Percentiles rank a stretch among this genome's conserved stretches.
phyloP scores from a whole-genome alignment of 1,140 invertebrate species.

The Microplitis demolitor region DNA sequence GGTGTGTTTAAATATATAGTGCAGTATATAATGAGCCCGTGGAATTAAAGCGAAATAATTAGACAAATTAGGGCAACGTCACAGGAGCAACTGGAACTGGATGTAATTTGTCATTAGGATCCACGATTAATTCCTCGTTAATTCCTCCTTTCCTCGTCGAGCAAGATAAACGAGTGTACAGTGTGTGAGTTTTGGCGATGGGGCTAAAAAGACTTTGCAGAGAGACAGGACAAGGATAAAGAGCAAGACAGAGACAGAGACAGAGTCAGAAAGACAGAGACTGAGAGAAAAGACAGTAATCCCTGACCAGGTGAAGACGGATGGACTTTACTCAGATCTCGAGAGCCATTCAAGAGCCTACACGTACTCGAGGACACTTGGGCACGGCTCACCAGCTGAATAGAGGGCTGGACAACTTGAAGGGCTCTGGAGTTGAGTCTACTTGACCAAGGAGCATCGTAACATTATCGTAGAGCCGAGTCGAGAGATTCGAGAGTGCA shows the following conservation, averaged over 20 bases:
- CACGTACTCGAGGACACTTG: conserved; percentile 22
- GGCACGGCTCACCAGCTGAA: neutral
- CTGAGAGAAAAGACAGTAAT: neutral
- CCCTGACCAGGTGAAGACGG: neutral
- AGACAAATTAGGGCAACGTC: conserved; percentile 59
- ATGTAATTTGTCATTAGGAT: conserved; percentile 61
- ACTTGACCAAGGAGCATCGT: conserved; percentile 18
- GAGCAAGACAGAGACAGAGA: no score
- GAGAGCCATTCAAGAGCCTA: conserved; percentile 7
- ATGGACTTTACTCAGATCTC: neutral
- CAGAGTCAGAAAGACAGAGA: neutral
- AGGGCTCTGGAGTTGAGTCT: neutral
- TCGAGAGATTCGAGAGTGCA: neutral
- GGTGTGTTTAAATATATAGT: conserved; percentile 1
- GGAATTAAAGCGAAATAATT: conserved; percentile 62
- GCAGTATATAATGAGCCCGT: no score
- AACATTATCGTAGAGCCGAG: conserved; percentile 18
- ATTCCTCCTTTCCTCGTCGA: conserved; percentile 63
- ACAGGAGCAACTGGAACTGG: conserved; percentile 41
- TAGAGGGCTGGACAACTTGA: neutral
- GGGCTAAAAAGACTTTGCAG: no score
- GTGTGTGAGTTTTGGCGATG: neutral
- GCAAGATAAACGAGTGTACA: conserved; percentile 59
- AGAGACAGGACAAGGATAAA: no score
- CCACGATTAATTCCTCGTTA: conserved; percentile 63